These are phyloP conservation scores for Theocolax elegans DNA, from an alignment of 1,140 invertebrate genomes.

Conservation along the genomic window DNA sequence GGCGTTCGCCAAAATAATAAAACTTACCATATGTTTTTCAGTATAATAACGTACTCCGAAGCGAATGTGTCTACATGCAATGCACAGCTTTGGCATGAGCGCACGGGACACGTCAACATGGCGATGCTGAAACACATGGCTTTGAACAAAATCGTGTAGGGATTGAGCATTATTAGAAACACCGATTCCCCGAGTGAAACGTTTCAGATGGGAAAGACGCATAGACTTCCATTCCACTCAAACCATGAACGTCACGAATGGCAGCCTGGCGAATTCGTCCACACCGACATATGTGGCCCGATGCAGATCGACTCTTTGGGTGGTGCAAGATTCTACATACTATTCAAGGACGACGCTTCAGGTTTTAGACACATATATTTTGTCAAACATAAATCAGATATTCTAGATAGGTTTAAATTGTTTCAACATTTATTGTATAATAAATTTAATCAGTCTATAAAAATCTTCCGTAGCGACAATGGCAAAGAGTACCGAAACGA, in stretches of 20 bases:
- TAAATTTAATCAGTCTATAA: slow-evolving; percentile 45
- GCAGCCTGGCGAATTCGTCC: too few relatives aligned
- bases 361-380: slow-evolving; percentile 50
- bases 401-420: slow-evolving; percentile 44
- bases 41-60: neutral
- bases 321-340: slow-evolving; percentile 50
- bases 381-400: too few relatives aligned
- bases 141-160: neutral
- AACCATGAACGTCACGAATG: too few relatives aligned
- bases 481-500: too few relatives aligned
- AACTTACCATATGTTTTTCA: neutral
- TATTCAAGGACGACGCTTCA: slow-evolving; percentile 31
- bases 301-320: slow-evolving; percentile 50
- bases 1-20: neutral
- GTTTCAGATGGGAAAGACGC: slow-evolving; percentile 36
- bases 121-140: neutral
- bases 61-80: neutral
- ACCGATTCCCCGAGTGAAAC: slow-evolving; percentile 12
- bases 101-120: neutral
- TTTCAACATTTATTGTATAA: slow-evolving; percentile 41
- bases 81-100: neutral
- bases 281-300: too few relatives aligned
- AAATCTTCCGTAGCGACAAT: slow-evolving; percentile 48
- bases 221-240: too few relatives aligned
- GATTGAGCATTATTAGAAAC: too few relatives aligned